Evolutionary conservation across 1,140 invertebrate species (phyloP), one percentile per base, ranked within the genome.

Genomic region (Lordiphosa stackelbergi): DNA sequence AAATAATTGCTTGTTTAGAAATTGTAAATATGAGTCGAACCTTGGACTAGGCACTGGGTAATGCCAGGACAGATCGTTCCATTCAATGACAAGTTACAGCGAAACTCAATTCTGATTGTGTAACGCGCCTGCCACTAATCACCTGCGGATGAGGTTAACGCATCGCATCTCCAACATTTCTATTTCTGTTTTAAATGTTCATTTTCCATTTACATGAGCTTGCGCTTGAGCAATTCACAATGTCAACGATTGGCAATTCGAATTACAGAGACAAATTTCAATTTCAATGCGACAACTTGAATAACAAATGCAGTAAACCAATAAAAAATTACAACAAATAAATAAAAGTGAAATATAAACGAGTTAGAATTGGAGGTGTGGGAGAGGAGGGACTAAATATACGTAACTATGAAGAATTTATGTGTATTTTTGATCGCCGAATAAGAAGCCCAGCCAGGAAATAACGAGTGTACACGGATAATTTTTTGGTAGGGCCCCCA

Each of bases 11-110:
- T 66, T 57, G 58, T 66, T 66, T 53, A n/a, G 31, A 53, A 61
- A 59, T 59, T 51, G 24, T 47, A 38, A 36, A 60, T 58, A 58
- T 58, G 54, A 34, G 42, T 6, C 7, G 11, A 52, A 49, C 66
- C 66, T 69, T 69, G 66, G 65, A 61, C 66, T 69, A 69, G 65
- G 66, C 66, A 69, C 69, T 69, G 66, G 57, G 69, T 69, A 69
- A 61, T 69, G 65, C 43, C 66, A 69, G 65, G 41, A 38, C 22
- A 57, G 53, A 24, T 24, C 22, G 22, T 24, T 24, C 5, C 0
- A 24, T 24, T 24, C 22, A 24, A 24, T 24, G 22, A 57, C 61
- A 64, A 63, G 60, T 62, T 69, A 11, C 66, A 69, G 69, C 60
- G 45, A 46, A 49, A 68, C 45, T 55, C 36, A 13, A 65, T 65